phyloP scores from a whole-genome alignment of 2,113 vertebrate genomes.

The Alexandromys fortis region DNA sequence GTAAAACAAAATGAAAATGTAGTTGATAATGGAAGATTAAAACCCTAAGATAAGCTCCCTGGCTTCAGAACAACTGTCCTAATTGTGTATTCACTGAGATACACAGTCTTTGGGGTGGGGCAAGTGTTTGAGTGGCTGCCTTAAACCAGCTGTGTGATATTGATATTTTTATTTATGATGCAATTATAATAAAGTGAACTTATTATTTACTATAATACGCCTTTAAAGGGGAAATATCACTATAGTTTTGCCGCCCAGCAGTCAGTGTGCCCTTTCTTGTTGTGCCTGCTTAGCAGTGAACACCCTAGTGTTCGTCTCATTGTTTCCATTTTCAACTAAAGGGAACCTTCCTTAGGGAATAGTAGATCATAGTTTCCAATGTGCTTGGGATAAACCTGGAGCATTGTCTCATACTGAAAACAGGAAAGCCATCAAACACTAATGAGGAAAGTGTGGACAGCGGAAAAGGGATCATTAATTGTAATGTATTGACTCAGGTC shows the following conservation, averaged over 20 bases:
- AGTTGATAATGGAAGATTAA: not conserved
- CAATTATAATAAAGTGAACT: not conserved
- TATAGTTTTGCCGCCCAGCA: not conserved
- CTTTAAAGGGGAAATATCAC: not conserved
- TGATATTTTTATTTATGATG: not conserved
- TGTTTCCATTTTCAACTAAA: slow-evolving; percentile 12
- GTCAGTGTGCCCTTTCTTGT: not conserved
- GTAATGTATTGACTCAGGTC: not conserved
- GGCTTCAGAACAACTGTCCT: not conserved
- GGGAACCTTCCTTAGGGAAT: not conserved
- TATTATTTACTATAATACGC: not conserved
- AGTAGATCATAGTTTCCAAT: not conserved
- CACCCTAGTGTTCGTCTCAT: not conserved
- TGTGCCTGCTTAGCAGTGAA: not conserved
- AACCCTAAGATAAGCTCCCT: not conserved
- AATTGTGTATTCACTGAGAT: not conserved
- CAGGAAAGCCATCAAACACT: not conserved
- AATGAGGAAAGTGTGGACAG: not conserved
- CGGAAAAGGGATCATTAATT: not conserved
- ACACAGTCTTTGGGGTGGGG: not conserved
- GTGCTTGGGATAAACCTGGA: not conserved
- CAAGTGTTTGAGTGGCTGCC: not conserved
- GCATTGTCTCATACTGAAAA: not conserved
- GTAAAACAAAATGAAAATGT: not conserved
- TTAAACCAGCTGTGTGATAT: not conserved